Base-by-base conservation (phyloP, 2,113 vertebrate species). In the Riparia riparia region DNA sequence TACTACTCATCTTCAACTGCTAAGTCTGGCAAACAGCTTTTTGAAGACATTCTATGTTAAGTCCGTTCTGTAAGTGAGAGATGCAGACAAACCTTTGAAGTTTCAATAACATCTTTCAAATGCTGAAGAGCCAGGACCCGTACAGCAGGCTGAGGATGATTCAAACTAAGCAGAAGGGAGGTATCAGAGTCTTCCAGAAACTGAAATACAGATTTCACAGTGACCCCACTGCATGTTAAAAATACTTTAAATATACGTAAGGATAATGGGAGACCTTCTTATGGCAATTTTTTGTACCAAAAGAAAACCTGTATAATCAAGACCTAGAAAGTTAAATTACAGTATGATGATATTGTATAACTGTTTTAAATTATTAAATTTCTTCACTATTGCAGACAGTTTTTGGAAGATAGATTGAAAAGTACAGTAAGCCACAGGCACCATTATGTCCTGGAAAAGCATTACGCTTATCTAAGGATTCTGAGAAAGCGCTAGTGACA, bases 151-250 rank as follows among this genome's bases (percentile, higher is more conserved):
- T 99, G 98, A 21, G 99, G 99, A 92, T 99, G 99, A 90, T 99
- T 99, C 92, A 99, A 98, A 78, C 99, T 99, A 66, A 99, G 99
- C 44, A 99, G 92, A 93, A 99, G 97, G 19, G 99, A 99, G 13
- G 99, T 99, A 95, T 99, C 98, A 9, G 98, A 99, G 90, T 99
- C 98, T 72, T 98, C 98, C 85, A 99, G 81, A 91, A 99, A 98
- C 99, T 99, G 76, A 10, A 97, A 81, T 29, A 90, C 19, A 96
- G 26, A 91, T 92, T 71, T 86, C 34, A 97, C 4, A 95, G 77
- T 93, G 50, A 97, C 17, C 6, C 51, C 53, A 80, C 4, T 51
- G 42, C 47, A 71, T 17, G 44, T 54, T 81, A 45, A 73, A 91
- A 91, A 82, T 47, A 50, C 20, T 53, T 83, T 4, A 76, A 50